Evolutionary conservation across 2,797 vertebrate genomes (phyloP).

Genomic region (Crypturellus tataupa): DNA sequence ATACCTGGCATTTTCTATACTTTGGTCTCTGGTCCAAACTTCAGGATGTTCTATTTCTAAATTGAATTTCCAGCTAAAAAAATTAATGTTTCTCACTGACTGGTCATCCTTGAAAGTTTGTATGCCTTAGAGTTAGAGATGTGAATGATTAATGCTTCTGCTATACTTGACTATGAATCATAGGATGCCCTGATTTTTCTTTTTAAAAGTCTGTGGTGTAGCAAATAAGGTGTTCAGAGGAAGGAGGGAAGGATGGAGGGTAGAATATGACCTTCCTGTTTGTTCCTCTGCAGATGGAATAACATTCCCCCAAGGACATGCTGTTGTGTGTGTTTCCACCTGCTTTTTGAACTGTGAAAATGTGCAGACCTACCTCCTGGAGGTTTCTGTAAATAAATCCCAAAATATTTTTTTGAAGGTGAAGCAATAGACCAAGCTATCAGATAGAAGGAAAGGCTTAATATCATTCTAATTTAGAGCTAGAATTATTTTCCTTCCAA

Average conservation of each 20-base stretch:
- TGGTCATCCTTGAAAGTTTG: slow-evolving; percentile 51
- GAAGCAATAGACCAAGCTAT: background rate
- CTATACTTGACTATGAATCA: slow-evolving; percentile 31
- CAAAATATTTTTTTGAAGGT: background rate
- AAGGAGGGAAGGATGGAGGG: background rate
- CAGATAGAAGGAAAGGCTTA: background rate
- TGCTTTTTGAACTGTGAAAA: background rate
- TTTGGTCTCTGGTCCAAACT: slow-evolving; percentile 22
- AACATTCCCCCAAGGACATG: background rate
- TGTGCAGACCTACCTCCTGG: background rate
- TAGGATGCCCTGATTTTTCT: background rate
- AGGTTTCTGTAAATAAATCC: background rate
- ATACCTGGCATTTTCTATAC: background rate
- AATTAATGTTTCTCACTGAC: background rate
- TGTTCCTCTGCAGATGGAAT: slow-evolving; percentile 16
- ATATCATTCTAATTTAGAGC: background rate
- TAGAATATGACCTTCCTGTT: background rate
- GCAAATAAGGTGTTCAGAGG: slow-evolving; percentile 20
- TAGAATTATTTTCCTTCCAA: background rate
- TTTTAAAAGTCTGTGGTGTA: background rate
- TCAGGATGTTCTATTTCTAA: slow-evolving; percentile 32
- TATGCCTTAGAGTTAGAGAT: slow-evolving; percentile 44
- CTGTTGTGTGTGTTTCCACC: background rate
- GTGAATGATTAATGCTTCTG: slow-evolving; percentile 55
- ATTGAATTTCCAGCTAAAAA: slow-evolving; percentile 36